These are phyloP conservation scores for Heliconius hewitsoni DNA, from an alignment of 1,140 invertebrate genomes.

Conservation along the genomic window DNA sequence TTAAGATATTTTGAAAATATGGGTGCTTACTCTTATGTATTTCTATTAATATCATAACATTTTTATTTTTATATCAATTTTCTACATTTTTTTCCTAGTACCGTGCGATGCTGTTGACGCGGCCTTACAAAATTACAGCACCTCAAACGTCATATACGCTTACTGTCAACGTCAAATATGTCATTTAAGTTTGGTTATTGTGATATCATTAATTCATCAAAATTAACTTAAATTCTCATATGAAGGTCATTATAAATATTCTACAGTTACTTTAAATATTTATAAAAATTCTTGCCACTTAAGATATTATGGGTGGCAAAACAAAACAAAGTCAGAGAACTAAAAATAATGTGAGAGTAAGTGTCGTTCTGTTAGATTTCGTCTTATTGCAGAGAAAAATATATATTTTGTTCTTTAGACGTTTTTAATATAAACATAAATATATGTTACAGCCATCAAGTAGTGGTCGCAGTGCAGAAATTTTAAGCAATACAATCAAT, in stretches of 20 bases:
- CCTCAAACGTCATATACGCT: neutral
- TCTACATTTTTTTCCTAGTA: neutral
- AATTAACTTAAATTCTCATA: neutral
- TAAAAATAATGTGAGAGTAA: conserved; percentile 74
- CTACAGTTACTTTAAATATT: neutral
- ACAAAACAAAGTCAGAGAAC: conserved; percentile 66
- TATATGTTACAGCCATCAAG: conserved; percentile 60
- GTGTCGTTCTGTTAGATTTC: conserved; percentile 25
- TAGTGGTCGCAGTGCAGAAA: conserved; percentile 67
- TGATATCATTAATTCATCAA: neutral
- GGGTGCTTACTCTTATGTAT: too few species aligned
- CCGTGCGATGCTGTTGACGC: neutral
- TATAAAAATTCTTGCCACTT: neutral
- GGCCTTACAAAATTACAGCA: neutral
- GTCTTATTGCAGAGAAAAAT: neutral
- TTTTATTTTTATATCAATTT: neutral
- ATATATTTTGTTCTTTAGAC: neutral
- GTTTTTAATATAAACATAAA: neutral
- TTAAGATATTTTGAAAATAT: too few species aligned
- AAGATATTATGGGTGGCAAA: conserved; percentile 65
- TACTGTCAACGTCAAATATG: neutral
- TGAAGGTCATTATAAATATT: neutral
- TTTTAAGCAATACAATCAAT: conserved; percentile 49
- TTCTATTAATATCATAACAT: too few species aligned
- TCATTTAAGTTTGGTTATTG: conserved; percentile 1